A percentile compares a stretch with the other conserved stretches of the same genome.
phyloP scores from a whole-genome alignment of 2,888 invertebrate genomes.

The Leptopilina myrica region DNA sequence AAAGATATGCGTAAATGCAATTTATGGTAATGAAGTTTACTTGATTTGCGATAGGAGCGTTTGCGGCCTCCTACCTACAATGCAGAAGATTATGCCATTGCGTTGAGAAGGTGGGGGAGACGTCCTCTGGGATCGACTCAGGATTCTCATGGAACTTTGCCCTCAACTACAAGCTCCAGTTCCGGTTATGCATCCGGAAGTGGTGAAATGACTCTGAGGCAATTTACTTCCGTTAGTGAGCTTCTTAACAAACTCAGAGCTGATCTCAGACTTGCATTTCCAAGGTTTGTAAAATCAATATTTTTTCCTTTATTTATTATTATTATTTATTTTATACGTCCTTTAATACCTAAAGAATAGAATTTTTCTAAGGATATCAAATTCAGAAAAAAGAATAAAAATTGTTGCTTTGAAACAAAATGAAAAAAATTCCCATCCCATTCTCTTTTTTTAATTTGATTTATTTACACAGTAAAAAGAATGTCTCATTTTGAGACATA shows the following conservation, averaged over 20 bases:
- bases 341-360: no score
- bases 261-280: constrained; percentile 91
- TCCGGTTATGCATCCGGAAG: constrained; percentile 79
- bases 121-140: constrained; percentile 78
- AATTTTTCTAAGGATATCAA: no score
- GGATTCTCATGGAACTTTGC: constrained; percentile 72
- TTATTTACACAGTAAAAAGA: no score
- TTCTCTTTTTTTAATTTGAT: no score
- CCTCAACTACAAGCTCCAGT: constrained; percentile 75
- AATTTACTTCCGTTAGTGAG: constrained; percentile 92
- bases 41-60: constrained; percentile 81
- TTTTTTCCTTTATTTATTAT: no score
- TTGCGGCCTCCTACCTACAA: constrained; percentile 93
- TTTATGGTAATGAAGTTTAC: constrained; percentile 29
- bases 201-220: constrained; percentile 91
- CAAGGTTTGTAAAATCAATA: constrained; percentile 81
- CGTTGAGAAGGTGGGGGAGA: constrained; percentile 88
- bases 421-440: no score
- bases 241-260: constrained; percentile 90
- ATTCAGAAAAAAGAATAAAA: no score
- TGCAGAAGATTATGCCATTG: constrained; percentile 91
- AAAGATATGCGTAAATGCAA: constrained; percentile 2
- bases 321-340: no score
- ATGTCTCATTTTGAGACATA: no score
- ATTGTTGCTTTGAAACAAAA: no score